A percentile compares a stretch with the other conserved stretches of the same genome.
Evolutionary conservation across 2,888 invertebrate species (phyloP).

Genomic region (Ellobium chinense): DNA sequence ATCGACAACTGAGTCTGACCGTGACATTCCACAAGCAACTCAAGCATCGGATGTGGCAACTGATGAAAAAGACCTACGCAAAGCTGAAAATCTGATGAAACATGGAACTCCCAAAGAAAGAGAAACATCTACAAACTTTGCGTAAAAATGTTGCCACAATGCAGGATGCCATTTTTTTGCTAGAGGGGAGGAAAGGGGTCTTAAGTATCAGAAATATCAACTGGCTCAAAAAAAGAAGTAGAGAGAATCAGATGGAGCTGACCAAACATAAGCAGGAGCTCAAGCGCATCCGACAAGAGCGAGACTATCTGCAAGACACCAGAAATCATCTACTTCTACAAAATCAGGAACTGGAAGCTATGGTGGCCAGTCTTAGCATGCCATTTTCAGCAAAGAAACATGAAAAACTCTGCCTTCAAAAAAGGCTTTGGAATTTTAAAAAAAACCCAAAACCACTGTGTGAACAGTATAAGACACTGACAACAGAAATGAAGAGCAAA

Average conservation of each 20-base stretch:
- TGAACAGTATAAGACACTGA: too few relatives aligned
- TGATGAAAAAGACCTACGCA: not conserved
- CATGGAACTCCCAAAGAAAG: not conserved
- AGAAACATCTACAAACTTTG: not conserved
- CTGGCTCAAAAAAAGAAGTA: not conserved
- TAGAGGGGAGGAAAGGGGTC: not conserved
- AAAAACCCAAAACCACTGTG: too few relatives aligned
- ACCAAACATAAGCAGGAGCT: too few relatives aligned
- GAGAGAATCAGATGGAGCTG: not conserved
- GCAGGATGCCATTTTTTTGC: not conserved
- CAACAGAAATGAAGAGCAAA: too few relatives aligned
- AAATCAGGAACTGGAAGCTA: too few relatives aligned
- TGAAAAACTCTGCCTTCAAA: too few relatives aligned
- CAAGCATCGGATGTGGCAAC: not conserved
- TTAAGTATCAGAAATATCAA: not conserved
- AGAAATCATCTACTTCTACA: too few relatives aligned
- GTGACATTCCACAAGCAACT: not conserved
- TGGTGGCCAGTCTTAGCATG: too few relatives aligned
- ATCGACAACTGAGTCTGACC: not conserved
- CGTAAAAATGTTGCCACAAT: not conserved
- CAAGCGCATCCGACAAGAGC: too few relatives aligned
- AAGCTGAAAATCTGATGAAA: not conserved
- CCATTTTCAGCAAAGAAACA: too few relatives aligned
- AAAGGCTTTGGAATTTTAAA: too few relatives aligned
- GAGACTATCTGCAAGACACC: too few relatives aligned